Percentiles rank a stretch among this genome's conserved stretches.
These are phyloP conservation scores for Lucilia sericata DNA, from an alignment of 1,140 invertebrate species.

Conservation along the genomic window DNA sequence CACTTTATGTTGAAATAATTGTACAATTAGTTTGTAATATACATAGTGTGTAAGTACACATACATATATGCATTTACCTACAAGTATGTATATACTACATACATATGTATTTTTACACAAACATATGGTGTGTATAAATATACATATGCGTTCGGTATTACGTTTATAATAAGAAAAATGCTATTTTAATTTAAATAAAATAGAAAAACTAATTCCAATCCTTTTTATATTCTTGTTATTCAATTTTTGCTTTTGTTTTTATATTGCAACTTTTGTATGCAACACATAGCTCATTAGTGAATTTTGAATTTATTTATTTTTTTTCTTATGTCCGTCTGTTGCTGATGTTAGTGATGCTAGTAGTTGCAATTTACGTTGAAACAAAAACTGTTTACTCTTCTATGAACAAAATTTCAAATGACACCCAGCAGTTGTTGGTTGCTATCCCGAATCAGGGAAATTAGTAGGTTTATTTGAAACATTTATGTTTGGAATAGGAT, in stretches of 20 bases:
- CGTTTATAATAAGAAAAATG: background rate
- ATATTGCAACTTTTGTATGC: background rate
- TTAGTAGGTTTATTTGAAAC: too few relatives aligned
- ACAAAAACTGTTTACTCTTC: background rate
- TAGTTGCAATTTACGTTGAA: background rate
- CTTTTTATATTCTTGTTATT: background rate
- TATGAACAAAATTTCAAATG: too few relatives aligned
- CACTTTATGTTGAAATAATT: conserved; percentile 68
- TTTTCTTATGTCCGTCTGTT: background rate
- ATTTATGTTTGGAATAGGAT: too few relatives aligned
- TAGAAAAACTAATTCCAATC: conserved; percentile 10
- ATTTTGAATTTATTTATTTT: conserved; percentile 46
- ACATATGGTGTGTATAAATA: too few relatives aligned
- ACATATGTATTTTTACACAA: too few relatives aligned
- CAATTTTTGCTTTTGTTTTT: background rate
- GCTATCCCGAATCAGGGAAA: too few relatives aligned
- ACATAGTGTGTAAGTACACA: background rate
- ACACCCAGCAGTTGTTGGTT: too few relatives aligned
- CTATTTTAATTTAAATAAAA: conserved; percentile 8
- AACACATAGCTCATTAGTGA: conserved; percentile 48
- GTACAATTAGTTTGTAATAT: conserved; percentile 66
- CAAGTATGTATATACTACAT: background rate
- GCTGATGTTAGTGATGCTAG: background rate
- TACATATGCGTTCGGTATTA: background rate
- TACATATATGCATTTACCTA: background rate